Percentiles rank a stretch among this genome's conserved stretches.
These are phyloP conservation scores for Sebastiscus tertius DNA, from an alignment of 2,797 vertebrate species.

Conservation along the genomic window DNA sequence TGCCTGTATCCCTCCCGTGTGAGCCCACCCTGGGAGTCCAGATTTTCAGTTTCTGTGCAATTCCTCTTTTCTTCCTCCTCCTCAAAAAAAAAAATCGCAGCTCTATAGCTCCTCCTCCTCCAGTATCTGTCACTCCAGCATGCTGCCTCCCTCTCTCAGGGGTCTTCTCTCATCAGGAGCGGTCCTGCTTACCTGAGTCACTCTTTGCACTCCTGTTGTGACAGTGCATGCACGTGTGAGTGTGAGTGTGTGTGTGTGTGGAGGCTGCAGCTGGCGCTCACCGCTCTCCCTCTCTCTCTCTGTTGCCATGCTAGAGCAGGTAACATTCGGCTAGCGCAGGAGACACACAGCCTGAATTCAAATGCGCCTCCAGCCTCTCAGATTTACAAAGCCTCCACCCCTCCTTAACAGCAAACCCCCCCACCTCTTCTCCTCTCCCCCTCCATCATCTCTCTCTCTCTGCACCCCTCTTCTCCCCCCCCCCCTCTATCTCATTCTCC, in stretches of 20 bases:
- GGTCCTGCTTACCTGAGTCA: conserved; percentile 74
- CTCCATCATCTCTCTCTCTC: conserved; percentile 24
- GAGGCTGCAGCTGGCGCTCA: conserved; percentile 64
- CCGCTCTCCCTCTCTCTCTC: conserved; percentile 57
- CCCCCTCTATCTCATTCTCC: conserved; percentile 25
- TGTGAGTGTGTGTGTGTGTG: conserved; percentile 42
- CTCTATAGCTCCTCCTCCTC: conserved; percentile 67
- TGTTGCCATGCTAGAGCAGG: conserved; percentile 80
- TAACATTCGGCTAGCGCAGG: conserved; percentile 80
- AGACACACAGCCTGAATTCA: conserved; percentile 83
- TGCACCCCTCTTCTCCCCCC: conserved; percentile 6
- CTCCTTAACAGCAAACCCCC: conserved; percentile 18
- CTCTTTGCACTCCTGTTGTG: conserved; percentile 59
- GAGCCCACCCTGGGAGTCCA: conserved; percentile 64
- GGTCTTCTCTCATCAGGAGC: conserved; percentile 61
- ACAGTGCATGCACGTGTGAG: conserved; percentile 31
- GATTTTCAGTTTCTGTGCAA: conserved; percentile 45
- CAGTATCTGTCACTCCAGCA: conserved; percentile 36
- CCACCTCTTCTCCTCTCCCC: conserved; percentile 1
- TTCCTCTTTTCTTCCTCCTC: conserved; percentile 39
- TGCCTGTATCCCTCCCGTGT: conserved; percentile 47
- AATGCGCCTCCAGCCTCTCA: conserved; percentile 73
- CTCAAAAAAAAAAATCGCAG: conserved; percentile 18
- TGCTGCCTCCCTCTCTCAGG: conserved; percentile 36
- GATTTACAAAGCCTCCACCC: conserved; percentile 62